Base-by-base conservation (phyloP, 2,797 vertebrate genomes). In the Denticeps clupeoides region DNA sequence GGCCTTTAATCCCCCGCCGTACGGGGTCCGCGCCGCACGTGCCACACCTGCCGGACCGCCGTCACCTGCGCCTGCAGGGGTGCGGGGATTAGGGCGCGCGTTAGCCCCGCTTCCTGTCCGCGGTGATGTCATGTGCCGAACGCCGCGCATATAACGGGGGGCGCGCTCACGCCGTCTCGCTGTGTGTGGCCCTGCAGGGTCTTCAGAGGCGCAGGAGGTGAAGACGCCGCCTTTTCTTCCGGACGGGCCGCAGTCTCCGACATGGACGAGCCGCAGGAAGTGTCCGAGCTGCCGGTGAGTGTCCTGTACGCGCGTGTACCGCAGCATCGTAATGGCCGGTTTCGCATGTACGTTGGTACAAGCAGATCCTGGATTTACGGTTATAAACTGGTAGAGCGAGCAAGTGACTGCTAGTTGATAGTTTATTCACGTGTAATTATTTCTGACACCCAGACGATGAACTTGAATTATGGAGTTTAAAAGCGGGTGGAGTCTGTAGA, bases 201-300 rank as follows among this genome's bases (percentile, higher is more conserved):
- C 66, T 73, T n/a, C 15, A 47, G 42, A 57, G 57, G 52, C 12
- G 55, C 49, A 57, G 47, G 5, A 53, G 50, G 22, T 9, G 9
- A 18, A 4, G 13, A 43, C 15, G 32, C 51, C 38, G 8, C 8
- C n/a, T 32, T 43, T 32, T 16, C 29, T 16, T 38, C 25, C 5
- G 26, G 35, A 43, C 9, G 11, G 27, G 24, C 46, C 43, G 29
- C 18, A 69, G 69, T 56, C 66, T 72, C 75, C 9, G 58, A 62
- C 74, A 95, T 96, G 91, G 89, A 92, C 51, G 87, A 90, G 65
- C 71, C 83, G 41, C 88, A 88, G 74, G 91, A 93, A 65, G 79
- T 87, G 60, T 58, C 78, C 2, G 85, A 90, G 63, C 82, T 87
- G 64, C 90, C 90, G 62, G 93, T 97, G 74, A 92, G 90, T 90